Conservation (phyloP, 1,140 invertebrate species). For the Chrysomallon squamiferum region DNA sequence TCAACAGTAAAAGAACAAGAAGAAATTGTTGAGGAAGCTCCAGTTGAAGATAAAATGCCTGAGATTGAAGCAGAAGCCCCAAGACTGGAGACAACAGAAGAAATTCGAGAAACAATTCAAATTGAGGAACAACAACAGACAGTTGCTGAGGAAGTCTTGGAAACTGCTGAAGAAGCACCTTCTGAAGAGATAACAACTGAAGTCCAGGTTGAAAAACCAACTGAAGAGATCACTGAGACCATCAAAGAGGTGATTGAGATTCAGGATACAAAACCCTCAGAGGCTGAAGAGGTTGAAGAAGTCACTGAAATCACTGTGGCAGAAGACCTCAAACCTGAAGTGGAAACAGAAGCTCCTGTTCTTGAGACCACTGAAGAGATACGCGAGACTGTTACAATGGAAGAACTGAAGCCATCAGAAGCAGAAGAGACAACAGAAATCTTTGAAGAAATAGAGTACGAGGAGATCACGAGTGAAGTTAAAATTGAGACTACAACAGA, state of each 20-base stretch:
- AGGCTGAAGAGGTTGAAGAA: slow-evolving; percentile 18
- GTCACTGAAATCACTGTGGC: slow-evolving; percentile 2
- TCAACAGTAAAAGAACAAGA: slow-evolving; percentile 7
- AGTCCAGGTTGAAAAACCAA: slow-evolving; percentile 15
- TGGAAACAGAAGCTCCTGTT: slow-evolving; percentile 9
- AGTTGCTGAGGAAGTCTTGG: slow-evolving; percentile 6
- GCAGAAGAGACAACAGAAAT: slow-evolving; percentile 11
- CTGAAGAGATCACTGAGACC: slow-evolving; percentile 21
- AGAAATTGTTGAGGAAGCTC: slow-evolving; percentile 5
- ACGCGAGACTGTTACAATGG: slow-evolving; percentile 4
- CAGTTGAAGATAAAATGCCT: slow-evolving; percentile 8
- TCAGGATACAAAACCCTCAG: slow-evolving; percentile 22
- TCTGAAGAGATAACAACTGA: slow-evolving; percentile 7
- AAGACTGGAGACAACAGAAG: slow-evolving; percentile 18
- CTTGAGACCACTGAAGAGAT: slow-evolving; percentile 11
- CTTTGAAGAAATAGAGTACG: not conserved
- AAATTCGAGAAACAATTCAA: slow-evolving; percentile 17
- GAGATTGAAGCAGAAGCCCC: slow-evolving; percentile 7
- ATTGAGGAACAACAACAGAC: slow-evolving; percentile 16
- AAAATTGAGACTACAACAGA: slow-evolving; percentile 15
- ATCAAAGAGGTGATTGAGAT: slow-evolving; percentile 12
- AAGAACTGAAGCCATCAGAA: slow-evolving; percentile 14
- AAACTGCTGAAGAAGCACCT: not conserved
- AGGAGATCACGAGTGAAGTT: slow-evolving; percentile 3
- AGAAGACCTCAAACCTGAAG: slow-evolving; percentile 11